These are phyloP conservation scores for Rousettus leschenaultii DNA, from an alignment of 2,113 vertebrate genomes.

Conservation along the genomic window DNA sequence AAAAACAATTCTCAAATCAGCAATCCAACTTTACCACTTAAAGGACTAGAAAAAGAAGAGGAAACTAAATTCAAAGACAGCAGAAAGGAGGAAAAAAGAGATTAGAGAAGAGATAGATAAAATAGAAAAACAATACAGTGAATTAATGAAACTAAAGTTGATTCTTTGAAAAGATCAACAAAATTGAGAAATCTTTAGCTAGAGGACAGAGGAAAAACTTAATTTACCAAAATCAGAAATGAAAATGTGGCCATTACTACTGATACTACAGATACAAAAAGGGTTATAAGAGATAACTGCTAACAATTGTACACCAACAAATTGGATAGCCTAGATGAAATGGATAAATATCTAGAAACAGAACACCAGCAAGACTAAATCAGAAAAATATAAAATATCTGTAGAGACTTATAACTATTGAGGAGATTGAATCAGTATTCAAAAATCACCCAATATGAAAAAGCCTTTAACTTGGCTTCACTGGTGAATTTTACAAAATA, in stretches of 20 bases:
- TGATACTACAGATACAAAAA: background rate
- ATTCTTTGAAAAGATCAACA: background rate
- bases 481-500: background rate
- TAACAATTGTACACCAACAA: background rate
- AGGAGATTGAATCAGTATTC: background rate
- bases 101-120: background rate
- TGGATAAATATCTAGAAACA: background rate
- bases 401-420: background rate
- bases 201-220: background rate
- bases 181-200: background rate
- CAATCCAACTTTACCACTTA: background rate
- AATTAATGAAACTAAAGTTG: background rate
- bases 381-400: background rate
- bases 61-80: background rate
- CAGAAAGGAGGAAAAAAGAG: background rate
- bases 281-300: background rate
- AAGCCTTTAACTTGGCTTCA: background rate
- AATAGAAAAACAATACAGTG: background rate
- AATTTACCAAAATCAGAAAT: background rate
- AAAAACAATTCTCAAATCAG: background rate
- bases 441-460: background rate
- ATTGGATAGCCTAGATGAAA: background rate
- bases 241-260: background rate
- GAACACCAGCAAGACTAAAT: background rate
- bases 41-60: background rate